These are phyloP conservation scores for Otocyon megalotis DNA, from an alignment of 2,113 vertebrate genomes.

Conservation along the genomic window DNA sequence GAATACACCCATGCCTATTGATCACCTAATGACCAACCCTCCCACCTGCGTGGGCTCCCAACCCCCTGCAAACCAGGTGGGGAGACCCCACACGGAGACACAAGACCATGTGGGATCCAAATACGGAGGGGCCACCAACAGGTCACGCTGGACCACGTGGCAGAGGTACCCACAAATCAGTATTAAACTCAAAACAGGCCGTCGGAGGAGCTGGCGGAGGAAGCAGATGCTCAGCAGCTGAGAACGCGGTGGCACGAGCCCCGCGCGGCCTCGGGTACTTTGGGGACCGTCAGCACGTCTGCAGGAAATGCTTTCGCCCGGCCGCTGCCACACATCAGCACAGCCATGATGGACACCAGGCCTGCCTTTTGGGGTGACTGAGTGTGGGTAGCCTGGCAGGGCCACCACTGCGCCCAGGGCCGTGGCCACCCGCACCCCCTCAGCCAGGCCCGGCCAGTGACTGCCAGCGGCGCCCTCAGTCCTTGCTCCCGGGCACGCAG, in stretches of 20 bases:
- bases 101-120: rapidly evolving
- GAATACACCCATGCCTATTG: rapidly evolving
- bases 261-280: neutral
- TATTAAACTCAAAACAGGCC: rapidly evolving
- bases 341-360: rapidly evolving
- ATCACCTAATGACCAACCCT: rapidly evolving
- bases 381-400: rapidly evolving
- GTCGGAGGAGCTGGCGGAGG: rapidly evolving
- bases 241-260: neutral
- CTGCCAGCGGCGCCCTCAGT: rapidly evolving
- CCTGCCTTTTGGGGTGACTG: neutral
- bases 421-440: rapidly evolving
- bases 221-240: neutral
- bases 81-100: rapidly evolving
- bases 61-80: neutral
- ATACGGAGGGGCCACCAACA: rapidly evolving
- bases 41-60: too few species aligned
- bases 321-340: rapidly evolving
- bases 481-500: rapidly evolving
- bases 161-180: rapidly evolving
- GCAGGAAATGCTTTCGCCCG: too few species aligned
- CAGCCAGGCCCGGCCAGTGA: neutral
- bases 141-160: rapidly evolving
- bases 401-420: rapidly evolving
- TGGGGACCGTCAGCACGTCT: rapidly evolving